These are phyloP conservation scores for Yponomeuta malinellus DNA, from an alignment of 2,888 invertebrate genomes.

Conservation along the genomic window DNA sequence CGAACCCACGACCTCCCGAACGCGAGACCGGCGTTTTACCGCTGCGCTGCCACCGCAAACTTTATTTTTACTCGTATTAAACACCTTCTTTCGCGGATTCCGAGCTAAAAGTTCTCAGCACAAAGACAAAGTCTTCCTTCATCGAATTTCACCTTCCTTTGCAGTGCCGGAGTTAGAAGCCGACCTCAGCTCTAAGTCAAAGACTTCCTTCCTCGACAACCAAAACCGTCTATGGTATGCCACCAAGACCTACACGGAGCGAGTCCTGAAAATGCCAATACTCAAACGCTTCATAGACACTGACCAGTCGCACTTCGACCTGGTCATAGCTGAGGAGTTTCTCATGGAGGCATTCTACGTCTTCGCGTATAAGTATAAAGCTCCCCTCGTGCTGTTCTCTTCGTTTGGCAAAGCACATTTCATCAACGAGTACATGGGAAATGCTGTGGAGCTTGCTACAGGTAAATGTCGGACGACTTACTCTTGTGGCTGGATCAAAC, in stretches of 20 bases:
- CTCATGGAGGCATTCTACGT: constrained; percentile 33
- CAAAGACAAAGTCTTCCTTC: too few relatives aligned
- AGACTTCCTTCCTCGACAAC: constrained; percentile 7
- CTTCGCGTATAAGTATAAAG: constrained; percentile 33
- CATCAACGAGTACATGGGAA: constrained; percentile 25
- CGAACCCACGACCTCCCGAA: too few relatives aligned
- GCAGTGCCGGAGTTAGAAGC: constrained; percentile 16
- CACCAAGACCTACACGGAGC: constrained; percentile 19
- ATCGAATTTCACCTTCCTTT: constrained; percentile 7
- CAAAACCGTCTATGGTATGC: constrained; percentile 14
- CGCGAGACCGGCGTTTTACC: too few relatives aligned
- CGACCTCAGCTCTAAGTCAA: not conserved
- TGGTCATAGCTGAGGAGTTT: constrained; percentile 33
- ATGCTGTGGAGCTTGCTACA: constrained; percentile 36
- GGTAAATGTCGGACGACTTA: not conserved
- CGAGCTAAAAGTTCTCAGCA: too few relatives aligned
- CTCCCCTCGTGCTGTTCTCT: constrained; percentile 24
- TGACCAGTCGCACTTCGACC: constrained; percentile 29
- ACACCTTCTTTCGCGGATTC: too few relatives aligned
- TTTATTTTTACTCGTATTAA: too few relatives aligned
- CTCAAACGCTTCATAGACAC: constrained; percentile 24
- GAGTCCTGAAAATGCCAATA: constrained; percentile 22
- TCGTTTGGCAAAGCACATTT: constrained; percentile 26
- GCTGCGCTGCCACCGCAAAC: too few relatives aligned
- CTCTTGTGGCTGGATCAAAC: too few relatives aligned